Base-by-base conservation (phyloP, 2,113 vertebrate species). In the Plotosus lineatus region DNA sequence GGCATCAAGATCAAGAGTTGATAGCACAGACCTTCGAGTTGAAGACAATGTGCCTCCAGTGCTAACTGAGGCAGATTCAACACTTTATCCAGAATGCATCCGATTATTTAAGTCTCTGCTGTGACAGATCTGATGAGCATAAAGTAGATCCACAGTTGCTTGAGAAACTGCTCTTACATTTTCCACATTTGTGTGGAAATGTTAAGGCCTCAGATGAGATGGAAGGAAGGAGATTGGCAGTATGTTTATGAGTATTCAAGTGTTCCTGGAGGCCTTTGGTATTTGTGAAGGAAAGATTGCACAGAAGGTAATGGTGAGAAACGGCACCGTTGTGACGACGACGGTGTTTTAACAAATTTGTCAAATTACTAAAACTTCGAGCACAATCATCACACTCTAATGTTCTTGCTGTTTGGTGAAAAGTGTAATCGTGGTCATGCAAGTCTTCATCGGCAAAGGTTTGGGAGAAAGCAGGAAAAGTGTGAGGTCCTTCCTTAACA, bases 121-220 rank as follows among this genome's bases (percentile, higher is more conserved):
- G 77, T 90, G 88, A 21, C 85, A 79, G 23, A 88, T 83, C 81
- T 89, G 86, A 85, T 88, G 88, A n/a, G 81, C 77, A 51, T 73
- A 81, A 7, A 88, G 89, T 40, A 89, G 77, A n/a, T 87, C 89
- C 26, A 76, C 68, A 17, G 81, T 88, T 6, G n/a, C n/a, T n/a
- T n/a, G 84, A 87, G 61, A 88, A 90, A 50, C 55, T 61, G 55
- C 78, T 78, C 19, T 72, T 65, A 58, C 89, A 89, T 51, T 40
- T 77, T 40, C 77, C 77, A 66, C 89, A 89, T 50, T 48, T 79
- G 71, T 88, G 83, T 4, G 80, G 77, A 60, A 82, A 88, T 17
- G 61, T 23, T 6, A 87, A 61, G 0, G 86, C 82, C 65, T 87
- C 78, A 3, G 78, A 38, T 1, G 72, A 42, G 50, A 78, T 58